These are phyloP conservation scores for Cotesia typhae DNA, from an alignment of 1,140 invertebrate species.

Conservation along the genomic window DNA sequence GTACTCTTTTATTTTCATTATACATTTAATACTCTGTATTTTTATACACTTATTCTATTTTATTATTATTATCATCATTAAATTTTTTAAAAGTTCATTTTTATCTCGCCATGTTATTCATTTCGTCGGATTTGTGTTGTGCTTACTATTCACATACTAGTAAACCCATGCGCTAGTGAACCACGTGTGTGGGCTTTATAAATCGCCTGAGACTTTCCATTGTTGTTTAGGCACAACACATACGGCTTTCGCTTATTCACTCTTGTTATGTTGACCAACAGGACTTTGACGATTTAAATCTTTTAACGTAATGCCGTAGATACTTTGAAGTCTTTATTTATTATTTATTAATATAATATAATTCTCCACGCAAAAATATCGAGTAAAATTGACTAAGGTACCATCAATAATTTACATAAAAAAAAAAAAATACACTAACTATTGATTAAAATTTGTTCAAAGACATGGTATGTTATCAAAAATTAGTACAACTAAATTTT, in stretches of 20 bases:
- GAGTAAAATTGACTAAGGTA: too few species aligned
- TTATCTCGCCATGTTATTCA: not conserved
- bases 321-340: too few species aligned
- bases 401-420: too few species aligned
- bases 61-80: conserved; percentile 2
- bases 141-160: not conserved
- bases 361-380: too few species aligned
- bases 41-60: not conserved
- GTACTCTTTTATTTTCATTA: conserved; percentile 5
- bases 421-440: too few species aligned
- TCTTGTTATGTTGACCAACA: not conserved
- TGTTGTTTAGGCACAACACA: conserved; percentile 8
- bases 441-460: too few species aligned
- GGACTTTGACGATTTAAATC: conserved; percentile 8
- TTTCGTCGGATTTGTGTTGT: not conserved
- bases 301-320: too few species aligned
- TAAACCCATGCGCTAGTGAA: not conserved
- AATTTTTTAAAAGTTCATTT: not conserved
- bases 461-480: too few species aligned
- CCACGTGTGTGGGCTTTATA: conserved; percentile 19
- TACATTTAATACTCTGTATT: not conserved
- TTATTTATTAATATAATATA: too few species aligned
- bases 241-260: not conserved
- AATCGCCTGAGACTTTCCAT: conserved; percentile 18
- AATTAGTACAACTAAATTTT: too few species aligned